Conservation (phyloP, 2,888 invertebrate genomes). For the Tethea ocularis region DNA sequence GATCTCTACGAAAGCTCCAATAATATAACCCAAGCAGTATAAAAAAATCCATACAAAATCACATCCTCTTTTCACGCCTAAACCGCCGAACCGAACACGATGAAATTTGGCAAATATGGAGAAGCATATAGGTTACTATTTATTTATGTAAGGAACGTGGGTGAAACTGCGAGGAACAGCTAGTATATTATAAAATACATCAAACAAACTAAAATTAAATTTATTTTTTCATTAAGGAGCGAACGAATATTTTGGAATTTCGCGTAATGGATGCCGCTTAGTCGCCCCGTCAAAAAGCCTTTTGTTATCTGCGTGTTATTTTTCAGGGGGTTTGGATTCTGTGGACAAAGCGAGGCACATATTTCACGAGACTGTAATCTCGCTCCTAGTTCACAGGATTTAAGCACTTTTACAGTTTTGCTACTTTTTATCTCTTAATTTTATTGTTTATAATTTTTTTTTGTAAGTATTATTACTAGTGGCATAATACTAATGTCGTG, state of each 20-base stretch:
- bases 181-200: conserved; percentile 12
- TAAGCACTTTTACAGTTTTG: conserved; percentile 58
- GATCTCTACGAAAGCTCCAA: too few relatives aligned
- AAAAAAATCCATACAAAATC: too few relatives aligned
- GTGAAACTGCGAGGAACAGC: too few relatives aligned
- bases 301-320: conserved; percentile 77
- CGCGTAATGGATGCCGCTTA: conserved; percentile 53
- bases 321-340: conserved; percentile 69
- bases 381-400: conserved; percentile 66
- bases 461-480: too few relatives aligned
- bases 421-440: neutral
- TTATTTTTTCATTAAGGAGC: conserved; percentile 50
- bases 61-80: too few relatives aligned
- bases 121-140: too few relatives aligned
- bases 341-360: conserved; percentile 74
- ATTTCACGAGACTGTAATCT: conserved; percentile 76
- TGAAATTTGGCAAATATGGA: too few relatives aligned
- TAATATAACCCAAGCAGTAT: too few relatives aligned
- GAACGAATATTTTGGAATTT: conserved; percentile 59
- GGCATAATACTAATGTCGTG: too few relatives aligned
- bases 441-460: neutral
- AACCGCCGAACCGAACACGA: too few relatives aligned
- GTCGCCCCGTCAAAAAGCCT: conserved; percentile 66
- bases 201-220: conserved; percentile 36
- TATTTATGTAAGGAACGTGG: too few relatives aligned